phyloP scores from a whole-genome alignment of 2,888 invertebrate species.

The Tanytarsus gracilentus region DNA sequence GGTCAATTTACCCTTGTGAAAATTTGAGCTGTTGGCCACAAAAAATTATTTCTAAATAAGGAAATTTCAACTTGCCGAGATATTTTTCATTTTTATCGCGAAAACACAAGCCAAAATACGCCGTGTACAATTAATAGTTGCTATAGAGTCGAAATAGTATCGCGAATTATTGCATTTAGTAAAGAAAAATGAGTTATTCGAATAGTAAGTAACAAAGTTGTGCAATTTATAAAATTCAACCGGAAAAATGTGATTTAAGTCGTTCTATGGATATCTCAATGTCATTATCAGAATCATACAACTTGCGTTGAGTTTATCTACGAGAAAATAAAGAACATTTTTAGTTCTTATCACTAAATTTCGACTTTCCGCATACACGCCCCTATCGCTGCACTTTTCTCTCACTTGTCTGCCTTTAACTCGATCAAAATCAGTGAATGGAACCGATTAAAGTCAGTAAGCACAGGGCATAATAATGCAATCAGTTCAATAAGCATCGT shows the following conservation, averaged over 20 bases:
- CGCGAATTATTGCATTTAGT: slow-evolving; percentile 10
- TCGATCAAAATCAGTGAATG: slow-evolving; percentile 6
- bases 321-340: no score
- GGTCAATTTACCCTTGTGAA: no score
- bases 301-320: no score
- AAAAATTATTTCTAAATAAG: no score
- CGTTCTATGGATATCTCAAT: no score
- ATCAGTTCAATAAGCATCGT: no score
- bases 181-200: slow-evolving; percentile 14
- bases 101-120: neutral
- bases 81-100: neutral
- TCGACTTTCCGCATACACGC: no score
- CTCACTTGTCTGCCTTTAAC: neutral
- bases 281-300: no score
- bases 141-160: no score
- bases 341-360: no score
- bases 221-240: slow-evolving; percentile 9
- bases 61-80: neutral
- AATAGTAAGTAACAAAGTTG: slow-evolving; percentile 19
- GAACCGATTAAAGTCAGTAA: neutral
- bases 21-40: no score
- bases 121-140: neutral
- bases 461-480: no score
- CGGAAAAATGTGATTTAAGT: slow-evolving; percentile 20
- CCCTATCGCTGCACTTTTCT: neutral